Evolutionary conservation across 2,113 vertebrate genomes (phyloP), one percentile per base, ranked within the genome.

Genomic region (Erythrolamprus reginae): DNA sequence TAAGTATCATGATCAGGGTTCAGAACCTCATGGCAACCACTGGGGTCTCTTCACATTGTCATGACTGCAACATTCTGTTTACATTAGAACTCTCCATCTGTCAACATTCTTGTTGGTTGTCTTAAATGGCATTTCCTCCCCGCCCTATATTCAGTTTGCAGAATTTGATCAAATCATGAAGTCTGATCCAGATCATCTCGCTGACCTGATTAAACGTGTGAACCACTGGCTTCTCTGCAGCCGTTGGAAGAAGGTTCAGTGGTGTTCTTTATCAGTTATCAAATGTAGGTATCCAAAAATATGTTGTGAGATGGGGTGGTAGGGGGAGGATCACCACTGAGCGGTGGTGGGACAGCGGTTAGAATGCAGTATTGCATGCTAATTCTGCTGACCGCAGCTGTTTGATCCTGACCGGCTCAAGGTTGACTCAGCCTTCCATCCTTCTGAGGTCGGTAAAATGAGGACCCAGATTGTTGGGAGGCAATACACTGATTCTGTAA

Each of bases 151-250:
- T 94, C 96, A 99, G 99, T 99, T 99, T 96, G 98, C 98, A 92
- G 99, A 99, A 96, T 99, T 99, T 87, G 99, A 99, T 96, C 98
- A 99, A 96, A 99, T 99, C 94, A 99, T 99, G 99, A 99, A 99
- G 96, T 99, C 99, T 28, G 99, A 99, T 95, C 99, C 99, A 0
- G 99, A 99, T 86, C 98, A 99, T 95, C 97, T 99, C 93, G 99
- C 98, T 0, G 98, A 99, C 94, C 96, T 99, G 94, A 98, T 99
- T 91, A 98, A 98, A 93, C 97, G 97, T 92, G 99, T 99, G 94
- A 99, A 99, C 96, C 98, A 97, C 92, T 99, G 99, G 99, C 98
- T 99, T 10, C 97, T 99, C 95, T 98, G 98, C 97, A 99, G 98
- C 96, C 99, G 99, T 84, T 99, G 99, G 99, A 99, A 99, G 97